Evolutionary conservation across 2,888 invertebrate genomes (phyloP), one percentile per base, ranked within the genome.

Genomic region (Cephus pygmeus): DNA sequence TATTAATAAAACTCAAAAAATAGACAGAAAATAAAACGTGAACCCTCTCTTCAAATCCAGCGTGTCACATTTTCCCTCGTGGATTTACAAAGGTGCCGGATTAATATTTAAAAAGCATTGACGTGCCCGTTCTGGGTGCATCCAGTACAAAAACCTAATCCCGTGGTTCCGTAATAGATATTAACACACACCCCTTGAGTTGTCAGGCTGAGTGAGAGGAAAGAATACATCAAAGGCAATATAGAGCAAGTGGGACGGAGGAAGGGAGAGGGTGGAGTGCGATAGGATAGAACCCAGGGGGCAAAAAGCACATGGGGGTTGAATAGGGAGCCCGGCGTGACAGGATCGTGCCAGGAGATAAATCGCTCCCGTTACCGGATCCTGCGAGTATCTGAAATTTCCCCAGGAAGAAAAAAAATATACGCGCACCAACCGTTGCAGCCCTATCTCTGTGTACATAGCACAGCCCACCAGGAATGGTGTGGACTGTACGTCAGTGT

Each of bases 331-430:
- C 40, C 40, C 40, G 40, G 40, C 40, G 40, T 40, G 40, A 40
- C 40, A 40, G 40, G 40, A 40, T 40, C 40, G 40, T 40, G 40
- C 40, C 40, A 40, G 40, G 81, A 83, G 83, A 83, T 85, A 87
- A 88, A 87, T 87, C 83, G 81, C 76, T 73, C 79, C 83, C 84
- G 80, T 86, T 86, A 85, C 82, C 79, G 79, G 69, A 33, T 40
- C 40, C 40, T 40, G 40, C 40, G 40, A 40, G 40, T 40, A 40
- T 40, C 40, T 40, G 40, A 40, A 40, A 40, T 40, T 40, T 40
- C 40, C 15, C 40, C 40, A 15, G 40, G 40, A 40, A 40, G 40
- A 40, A 15, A 40, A 40, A 40, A 40, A 40, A 40, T 36, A 40
- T 2, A 40, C 40, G 40, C 40, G 40, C 40, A 40, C 40, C 40